Base-by-base conservation (phyloP, 1,140 invertebrate species). In the Penaeus vannamei region DNA sequence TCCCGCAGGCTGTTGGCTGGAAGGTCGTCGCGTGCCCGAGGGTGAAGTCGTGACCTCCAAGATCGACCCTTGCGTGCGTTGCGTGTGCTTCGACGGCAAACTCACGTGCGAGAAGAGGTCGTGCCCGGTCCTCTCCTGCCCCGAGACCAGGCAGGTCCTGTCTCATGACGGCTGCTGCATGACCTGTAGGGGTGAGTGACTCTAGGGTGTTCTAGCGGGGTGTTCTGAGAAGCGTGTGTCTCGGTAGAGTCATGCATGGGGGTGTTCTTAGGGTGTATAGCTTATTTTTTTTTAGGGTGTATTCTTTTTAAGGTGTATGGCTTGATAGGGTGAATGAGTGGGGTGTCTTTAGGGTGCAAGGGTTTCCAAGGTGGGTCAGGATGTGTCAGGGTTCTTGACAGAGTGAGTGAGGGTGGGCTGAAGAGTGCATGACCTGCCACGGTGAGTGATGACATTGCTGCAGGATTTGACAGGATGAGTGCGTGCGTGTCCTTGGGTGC, bases 51-150 rank as follows among this genome's bases (percentile, higher is more conserved):
- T 87, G 66, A 59, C 66, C 7, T 61, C 86, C 2, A 64, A 83
- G 23, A 83, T 79, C 14, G 91, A 91, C 69, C 91, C 91, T 23
- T 91, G 91, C 66, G 80, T 91, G 46, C 66, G 53, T n/a, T 91
- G 91, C 69, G 23, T n/a, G 60, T 91, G 91, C 32, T 62, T 66
- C 10, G 72, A 84, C n/a, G 90, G 83, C 32, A 76, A 53, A 5
- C 91, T 90, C 23, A 66, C 84, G 20, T 98, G 98, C 93, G 93
- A 94, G 22, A 94, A 96, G 14, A 94, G 95, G 89, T 96, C 96
- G 1, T 98, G 97, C 92, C 97, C 97, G 1, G 95, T 97, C 0
- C 92, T 98, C 76, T 96, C 97, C 87, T 98, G 97, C 92, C 94
- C 95, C 0, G 94, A 95, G 0, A 95, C 96, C 69, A 94, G 95